A percentile compares a stretch with the other conserved stretches of the same genome.
phyloP scores from a whole-genome alignment of 2,797 vertebrate genomes.

The Novumbra hubbsi region DNA sequence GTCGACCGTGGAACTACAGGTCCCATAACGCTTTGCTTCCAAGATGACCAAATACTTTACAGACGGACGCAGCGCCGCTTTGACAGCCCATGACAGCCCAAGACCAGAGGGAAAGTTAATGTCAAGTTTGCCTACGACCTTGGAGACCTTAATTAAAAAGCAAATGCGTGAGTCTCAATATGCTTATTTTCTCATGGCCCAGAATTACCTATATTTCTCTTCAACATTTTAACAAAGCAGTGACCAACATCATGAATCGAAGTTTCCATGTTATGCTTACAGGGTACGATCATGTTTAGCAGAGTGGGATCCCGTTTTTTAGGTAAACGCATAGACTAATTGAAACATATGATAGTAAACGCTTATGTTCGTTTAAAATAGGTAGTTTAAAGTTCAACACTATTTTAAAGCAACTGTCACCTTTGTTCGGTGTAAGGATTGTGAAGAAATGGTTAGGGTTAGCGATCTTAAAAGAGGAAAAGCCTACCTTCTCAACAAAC shows the following conservation, averaged over 20 bases:
- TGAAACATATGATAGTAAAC: not conserved
- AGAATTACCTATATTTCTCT: not conserved
- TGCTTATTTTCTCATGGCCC: not conserved
- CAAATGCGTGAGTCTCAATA: slow-evolving; percentile 43
- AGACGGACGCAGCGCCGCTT: slow-evolving; percentile 32
- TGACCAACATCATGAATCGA: not conserved
- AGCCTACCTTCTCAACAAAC: not conserved
- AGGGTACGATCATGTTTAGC: not conserved
- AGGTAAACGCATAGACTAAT: not conserved
- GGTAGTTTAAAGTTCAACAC: not conserved
- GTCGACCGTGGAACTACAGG: slow-evolving; percentile 44
- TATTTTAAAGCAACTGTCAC: not conserved
- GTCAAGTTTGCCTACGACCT: slow-evolving; percentile 33
- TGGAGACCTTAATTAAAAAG: slow-evolving; percentile 6
- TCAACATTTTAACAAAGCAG: not conserved
- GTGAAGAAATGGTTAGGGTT: not conserved
- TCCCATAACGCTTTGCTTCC: slow-evolving; percentile 55
- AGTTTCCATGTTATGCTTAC: not conserved
- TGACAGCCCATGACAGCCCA: slow-evolving; percentile 51
- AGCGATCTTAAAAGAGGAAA: not conserved
- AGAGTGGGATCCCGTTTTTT: not conserved
- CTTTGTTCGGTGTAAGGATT: not conserved
- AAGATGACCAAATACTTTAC: slow-evolving; percentile 48
- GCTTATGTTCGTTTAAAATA: not conserved
- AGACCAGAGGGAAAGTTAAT: slow-evolving; percentile 48